These are phyloP conservation scores for Acinonyx jubatus DNA, from an alignment of 2,113 vertebrate species.

Conservation along the genomic window DNA sequence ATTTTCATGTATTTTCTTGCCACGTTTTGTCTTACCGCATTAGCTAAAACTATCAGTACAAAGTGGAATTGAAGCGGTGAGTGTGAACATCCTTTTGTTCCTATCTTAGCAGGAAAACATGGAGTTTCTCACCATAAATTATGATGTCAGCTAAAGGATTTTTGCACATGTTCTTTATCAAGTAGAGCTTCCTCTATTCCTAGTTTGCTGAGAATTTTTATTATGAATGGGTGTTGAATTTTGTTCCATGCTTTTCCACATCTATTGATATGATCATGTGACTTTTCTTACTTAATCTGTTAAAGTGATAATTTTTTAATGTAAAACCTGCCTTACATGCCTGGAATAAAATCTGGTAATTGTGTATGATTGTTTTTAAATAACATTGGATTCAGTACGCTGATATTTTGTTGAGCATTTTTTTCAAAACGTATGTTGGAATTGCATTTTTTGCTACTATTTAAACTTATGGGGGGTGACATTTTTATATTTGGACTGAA, in stretches of 20 bases:
- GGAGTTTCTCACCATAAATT: background rate
- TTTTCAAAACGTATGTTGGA: background rate
- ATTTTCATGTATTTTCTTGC: background rate
- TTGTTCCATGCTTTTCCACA: background rate
- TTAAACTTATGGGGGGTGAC: background rate
- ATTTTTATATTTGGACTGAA: background rate
- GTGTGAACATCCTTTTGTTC: background rate
- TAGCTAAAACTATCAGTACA: background rate
- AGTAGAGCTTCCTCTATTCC: background rate
- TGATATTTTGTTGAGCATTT: background rate
- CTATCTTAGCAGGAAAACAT: background rate
- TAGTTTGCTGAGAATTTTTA: background rate
- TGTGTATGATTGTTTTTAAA: background rate
- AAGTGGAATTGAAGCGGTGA: background rate
- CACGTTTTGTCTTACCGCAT: background rate
- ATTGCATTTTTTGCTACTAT: background rate
- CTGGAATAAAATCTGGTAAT: background rate
- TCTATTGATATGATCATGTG: background rate
- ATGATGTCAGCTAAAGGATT: background rate
- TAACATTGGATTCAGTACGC: background rate
- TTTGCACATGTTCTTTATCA: background rate
- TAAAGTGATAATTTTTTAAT: background rate
- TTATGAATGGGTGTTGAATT: background rate
- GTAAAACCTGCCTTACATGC: background rate
- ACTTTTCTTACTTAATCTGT: background rate